phyloP scores from a whole-genome alignment of 2,113 vertebrate genomes.

The Scatophagus argus region DNA sequence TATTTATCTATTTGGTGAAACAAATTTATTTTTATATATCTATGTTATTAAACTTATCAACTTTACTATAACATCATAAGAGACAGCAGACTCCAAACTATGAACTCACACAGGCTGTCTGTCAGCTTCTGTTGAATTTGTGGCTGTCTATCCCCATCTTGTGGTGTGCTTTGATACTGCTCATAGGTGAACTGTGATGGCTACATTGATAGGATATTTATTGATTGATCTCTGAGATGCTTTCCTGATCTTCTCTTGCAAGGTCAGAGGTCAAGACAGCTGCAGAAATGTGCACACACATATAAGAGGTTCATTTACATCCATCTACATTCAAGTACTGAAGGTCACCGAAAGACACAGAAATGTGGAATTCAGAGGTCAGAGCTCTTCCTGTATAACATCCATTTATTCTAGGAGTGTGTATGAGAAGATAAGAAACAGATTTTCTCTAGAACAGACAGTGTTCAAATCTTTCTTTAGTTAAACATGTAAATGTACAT shows the following conservation, averaged over 20 bases:
- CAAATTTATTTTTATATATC: not conserved
- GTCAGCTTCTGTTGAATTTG: not conserved
- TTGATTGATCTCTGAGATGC: not conserved
- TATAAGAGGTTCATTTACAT: not conserved
- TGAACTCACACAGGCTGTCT: not conserved
- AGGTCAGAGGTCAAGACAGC: not conserved
- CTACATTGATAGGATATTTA: not conserved
- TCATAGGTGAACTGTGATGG: not conserved
- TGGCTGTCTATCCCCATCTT: conserved; percentile 65
- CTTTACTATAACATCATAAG: not conserved
- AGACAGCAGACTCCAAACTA: not conserved
- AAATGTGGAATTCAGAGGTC: not conserved
- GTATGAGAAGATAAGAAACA: not conserved
- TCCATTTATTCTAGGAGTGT: not conserved
- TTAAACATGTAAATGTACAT: not conserved
- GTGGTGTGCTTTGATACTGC: conserved; percentile 59
- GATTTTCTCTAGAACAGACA: not conserved
- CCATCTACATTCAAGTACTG: not conserved
- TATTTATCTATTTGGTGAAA: not conserved
- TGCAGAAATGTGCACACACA: not conserved
- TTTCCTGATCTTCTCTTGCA: not conserved
- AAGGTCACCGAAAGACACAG: not conserved
- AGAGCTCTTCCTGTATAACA: not conserved
- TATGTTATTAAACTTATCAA: not conserved
- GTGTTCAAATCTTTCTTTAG: not conserved